Evolutionary conservation across 2,797 vertebrate genomes (phyloP).

Genomic region (Lemur catta): DNA sequence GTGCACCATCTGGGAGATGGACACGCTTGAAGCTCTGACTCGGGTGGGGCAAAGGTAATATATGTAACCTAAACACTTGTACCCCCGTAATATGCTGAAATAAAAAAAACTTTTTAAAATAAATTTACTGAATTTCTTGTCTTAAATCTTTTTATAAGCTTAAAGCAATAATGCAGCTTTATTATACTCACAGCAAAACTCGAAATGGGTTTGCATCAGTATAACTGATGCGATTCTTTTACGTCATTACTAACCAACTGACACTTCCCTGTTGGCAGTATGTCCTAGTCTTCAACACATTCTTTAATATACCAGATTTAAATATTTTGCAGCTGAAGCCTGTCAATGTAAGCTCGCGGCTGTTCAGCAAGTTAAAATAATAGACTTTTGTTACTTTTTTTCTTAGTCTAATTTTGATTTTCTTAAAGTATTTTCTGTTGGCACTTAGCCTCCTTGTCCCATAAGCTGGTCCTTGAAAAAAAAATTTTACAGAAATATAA

Average conservation of each 20-base stretch:
- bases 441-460: neutral
- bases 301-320: neutral
- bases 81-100: no score
- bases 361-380: neutral
- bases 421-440: neutral
- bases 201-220: neutral
- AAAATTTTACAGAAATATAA: neutral
- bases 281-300: neutral
- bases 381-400: neutral
- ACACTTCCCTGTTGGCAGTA: neutral
- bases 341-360: neutral
- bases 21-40: no score
- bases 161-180: neutral
- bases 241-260: neutral
- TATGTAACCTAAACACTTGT: no score
- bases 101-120: neutral
- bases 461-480: neutral
- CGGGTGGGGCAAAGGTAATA: no score
- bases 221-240: neutral
- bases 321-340: neutral
- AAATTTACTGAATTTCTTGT: neutral
- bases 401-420: conserved; percentile 13
- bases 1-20: rapidly evolving
- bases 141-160: neutral
- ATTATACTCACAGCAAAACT: neutral